phyloP scores from a whole-genome alignment of 2,797 vertebrate genomes.

The Spinus pinus region DNA sequence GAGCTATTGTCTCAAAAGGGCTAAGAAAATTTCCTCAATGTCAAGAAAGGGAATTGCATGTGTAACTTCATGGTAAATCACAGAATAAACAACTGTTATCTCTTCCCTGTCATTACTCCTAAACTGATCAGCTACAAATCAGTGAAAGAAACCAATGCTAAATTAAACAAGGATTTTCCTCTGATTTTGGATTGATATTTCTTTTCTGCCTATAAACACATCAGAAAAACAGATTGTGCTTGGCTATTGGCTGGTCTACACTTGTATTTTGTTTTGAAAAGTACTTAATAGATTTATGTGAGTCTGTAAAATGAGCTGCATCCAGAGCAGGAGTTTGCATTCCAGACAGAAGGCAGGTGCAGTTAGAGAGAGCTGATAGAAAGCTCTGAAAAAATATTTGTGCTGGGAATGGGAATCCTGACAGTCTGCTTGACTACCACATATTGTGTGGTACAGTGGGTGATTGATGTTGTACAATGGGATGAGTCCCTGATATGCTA shows the following conservation, averaged over 20 bases:
- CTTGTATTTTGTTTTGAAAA: not conserved
- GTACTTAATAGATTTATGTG: not conserved
- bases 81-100: not conserved
- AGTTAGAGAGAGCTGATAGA: not conserved
- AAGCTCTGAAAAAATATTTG: not conserved
- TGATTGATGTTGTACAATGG: not conserved
- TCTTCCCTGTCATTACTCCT: not conserved
- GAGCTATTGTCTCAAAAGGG: not conserved
- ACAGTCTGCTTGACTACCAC: not conserved
- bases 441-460: not conserved
- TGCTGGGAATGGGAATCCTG: not conserved
- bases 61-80: not conserved
- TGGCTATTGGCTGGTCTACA: not conserved
- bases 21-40: not conserved
- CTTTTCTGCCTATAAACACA: not conserved
- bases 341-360: not conserved
- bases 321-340: not conserved
- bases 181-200: not conserved
- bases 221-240: not conserved
- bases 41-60: not conserved
- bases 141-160: not conserved
- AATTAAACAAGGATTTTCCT: not conserved
- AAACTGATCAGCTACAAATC: not conserved
- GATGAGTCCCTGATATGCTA: not conserved
- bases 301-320: not conserved